Evolutionary conservation across 1,140 invertebrate species (phyloP), one percentile per base, ranked within the genome.

Genomic region (Drosophila micromelanica): DNA sequence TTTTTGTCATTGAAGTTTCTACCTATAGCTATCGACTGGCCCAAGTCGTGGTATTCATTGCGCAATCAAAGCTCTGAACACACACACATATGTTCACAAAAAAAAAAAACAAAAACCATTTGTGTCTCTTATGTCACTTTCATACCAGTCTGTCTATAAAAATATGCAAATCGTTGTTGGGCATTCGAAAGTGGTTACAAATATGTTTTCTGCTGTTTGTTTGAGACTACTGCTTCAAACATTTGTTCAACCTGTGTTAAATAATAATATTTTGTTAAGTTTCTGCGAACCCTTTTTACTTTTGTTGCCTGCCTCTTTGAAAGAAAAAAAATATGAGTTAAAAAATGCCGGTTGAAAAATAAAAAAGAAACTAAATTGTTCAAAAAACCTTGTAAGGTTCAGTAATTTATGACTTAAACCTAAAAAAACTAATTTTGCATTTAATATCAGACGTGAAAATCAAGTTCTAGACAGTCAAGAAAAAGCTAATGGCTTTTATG

Each of bases 171-270:
- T 68, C 30, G 17, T 42, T 7, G 32, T 35, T 57, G 37, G 17
- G 9, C 46, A 61, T 61, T 69, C 49, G 71, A 73, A 73, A 73
- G 70, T 67, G 42, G 12, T 27, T 56, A 49, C 37, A 42, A 64
- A 55, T 61, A 27, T 35, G 35, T 15, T 40, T 43, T 30, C 42
- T 43, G 45, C 35, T 55, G 15, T 42, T 49, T 61, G 35, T 42
- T 27, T 27, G 20, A 59, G 13, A 48, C 46, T 12, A 46, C 37
- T 38, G 42, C 42, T 43, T 23, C 32, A 69, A 69, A 30, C 46
- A 55, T 40, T 38, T 42, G 23, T 37, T 37, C n/a, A 13, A 15
- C 40, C 35, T 42, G 37, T 51, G 20, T 62, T 70, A 42, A 62
- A 69, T 69, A 73, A 69, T 55, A 60, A 43, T 55, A 20, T 57